Evolutionary conservation across 2,797 vertebrate genomes (phyloP).

Genomic region (Poeciliopsis infans): DNA sequence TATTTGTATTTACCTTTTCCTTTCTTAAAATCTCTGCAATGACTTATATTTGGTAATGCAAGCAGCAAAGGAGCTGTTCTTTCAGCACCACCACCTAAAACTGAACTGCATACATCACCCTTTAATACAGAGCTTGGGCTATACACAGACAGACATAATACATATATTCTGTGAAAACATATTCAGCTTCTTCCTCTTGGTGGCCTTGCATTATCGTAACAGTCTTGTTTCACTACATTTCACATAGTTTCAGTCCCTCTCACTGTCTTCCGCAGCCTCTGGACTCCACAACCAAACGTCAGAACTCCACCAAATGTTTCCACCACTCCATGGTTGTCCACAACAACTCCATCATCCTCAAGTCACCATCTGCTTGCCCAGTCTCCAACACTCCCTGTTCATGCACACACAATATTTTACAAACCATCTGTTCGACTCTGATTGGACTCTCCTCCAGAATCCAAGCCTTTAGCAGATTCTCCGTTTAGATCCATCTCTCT

Average conservation of each 20-base stretch:
- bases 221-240: neutral
- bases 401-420: neutral
- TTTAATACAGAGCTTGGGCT: neutral
- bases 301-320: neutral
- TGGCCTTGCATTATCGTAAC: neutral
- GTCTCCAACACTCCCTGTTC: neutral
- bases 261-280: neutral
- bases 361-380: neutral
- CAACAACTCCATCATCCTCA: neutral
- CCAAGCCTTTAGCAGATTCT: neutral
- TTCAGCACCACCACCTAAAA: conserved; percentile 75
- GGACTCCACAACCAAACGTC: neutral
- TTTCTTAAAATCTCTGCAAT: conserved; percentile 46
- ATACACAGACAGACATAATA: no score
- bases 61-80: conserved; percentile 74
- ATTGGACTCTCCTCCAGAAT: neutral
- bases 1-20: conserved; percentile 44
- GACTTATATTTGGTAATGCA: conserved; percentile 16
- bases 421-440: neutral
- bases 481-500: neutral
- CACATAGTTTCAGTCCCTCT: neutral
- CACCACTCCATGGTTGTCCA: neutral
- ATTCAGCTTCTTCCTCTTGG: neutral
- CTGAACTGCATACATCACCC: conserved; percentile 37
- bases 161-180: neutral